These are phyloP conservation scores for Alfaro cultratus DNA, from an alignment of 2,797 vertebrate species.

Conservation along the genomic window DNA sequence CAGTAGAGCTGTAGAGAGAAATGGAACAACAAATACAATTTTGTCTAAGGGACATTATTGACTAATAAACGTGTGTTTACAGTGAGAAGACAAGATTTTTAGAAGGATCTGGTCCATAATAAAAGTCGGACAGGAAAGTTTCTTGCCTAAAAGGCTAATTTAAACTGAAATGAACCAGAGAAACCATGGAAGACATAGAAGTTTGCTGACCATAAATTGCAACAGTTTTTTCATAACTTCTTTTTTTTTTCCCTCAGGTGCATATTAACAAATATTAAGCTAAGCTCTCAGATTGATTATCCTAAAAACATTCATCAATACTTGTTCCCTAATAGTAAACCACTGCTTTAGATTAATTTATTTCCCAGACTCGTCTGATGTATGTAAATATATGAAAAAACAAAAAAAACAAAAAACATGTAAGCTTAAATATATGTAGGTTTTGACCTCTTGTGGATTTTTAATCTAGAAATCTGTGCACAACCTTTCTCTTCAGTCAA, in stretches of 20 bases:
- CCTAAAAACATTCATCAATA: constrained; percentile 2
- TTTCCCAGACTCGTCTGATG: too few relatives aligned
- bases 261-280: constrained; percentile 18
- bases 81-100: background rate
- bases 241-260: background rate
- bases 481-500: background rate
- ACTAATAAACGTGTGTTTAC: background rate
- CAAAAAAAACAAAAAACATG: too few relatives aligned
- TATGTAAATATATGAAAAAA: too few relatives aligned
- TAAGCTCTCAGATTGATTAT: background rate
- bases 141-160: background rate
- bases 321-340: background rate
- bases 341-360: background rate
- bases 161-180: background rate
- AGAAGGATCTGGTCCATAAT: background rate
- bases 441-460: too few relatives aligned
- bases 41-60: background rate
- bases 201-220: constrained; percentile 8
- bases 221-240: background rate
- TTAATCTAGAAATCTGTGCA: background rate
- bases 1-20: background rate
- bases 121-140: background rate
- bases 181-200: background rate
- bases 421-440: too few relatives aligned
- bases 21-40: background rate